Evolutionary conservation across 2,113 vertebrate genomes (phyloP).

Genomic region (Centropus bengalensis): DNA sequence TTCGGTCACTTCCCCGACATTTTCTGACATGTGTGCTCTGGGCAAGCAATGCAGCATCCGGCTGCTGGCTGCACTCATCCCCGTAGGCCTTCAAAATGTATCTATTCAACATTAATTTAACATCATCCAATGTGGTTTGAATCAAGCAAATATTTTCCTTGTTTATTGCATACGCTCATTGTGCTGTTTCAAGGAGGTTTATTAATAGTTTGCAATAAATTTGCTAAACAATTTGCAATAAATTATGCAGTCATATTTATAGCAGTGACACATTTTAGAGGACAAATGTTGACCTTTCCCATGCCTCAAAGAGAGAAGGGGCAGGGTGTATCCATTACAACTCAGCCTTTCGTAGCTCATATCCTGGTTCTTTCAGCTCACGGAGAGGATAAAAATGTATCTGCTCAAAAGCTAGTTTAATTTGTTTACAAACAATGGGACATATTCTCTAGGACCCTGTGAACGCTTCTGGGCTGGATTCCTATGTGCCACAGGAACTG

Average conservation of each 20-base stretch:
- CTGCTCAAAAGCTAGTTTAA: constrained; percentile 11
- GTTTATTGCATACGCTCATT: constrained; percentile 70
- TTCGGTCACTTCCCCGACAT: constrained; percentile 51
- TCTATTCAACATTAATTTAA: constrained; percentile 61
- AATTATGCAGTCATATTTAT: constrained; percentile 76
- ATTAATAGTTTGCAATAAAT: constrained; percentile 79
- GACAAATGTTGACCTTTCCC: constrained; percentile 78
- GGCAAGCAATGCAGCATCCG: constrained; percentile 29
- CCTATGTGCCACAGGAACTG: background rate
- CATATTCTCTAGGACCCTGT: background rate
- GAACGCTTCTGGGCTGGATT: background rate
- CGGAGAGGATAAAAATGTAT: constrained; percentile 46
- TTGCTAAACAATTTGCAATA: constrained; percentile 76
- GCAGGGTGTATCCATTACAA: constrained; percentile 65
- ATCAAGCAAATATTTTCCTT: constrained; percentile 76
- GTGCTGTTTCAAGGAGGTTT: constrained; percentile 70
- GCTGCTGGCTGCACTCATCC: constrained; percentile 27
- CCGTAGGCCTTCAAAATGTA: constrained; percentile 57
- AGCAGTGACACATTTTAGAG: constrained; percentile 75
- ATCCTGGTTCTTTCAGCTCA: constrained; percentile 56
- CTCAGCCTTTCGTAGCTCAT: constrained; percentile 21
- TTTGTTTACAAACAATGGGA: constrained; percentile 56
- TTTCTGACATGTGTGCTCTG: constrained; percentile 56
- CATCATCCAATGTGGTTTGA: constrained; percentile 73
- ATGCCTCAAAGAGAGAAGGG: constrained; percentile 74